phyloP scores from a whole-genome alignment of 1,140 invertebrate species.

The Phenacoccus solenopsis region DNA sequence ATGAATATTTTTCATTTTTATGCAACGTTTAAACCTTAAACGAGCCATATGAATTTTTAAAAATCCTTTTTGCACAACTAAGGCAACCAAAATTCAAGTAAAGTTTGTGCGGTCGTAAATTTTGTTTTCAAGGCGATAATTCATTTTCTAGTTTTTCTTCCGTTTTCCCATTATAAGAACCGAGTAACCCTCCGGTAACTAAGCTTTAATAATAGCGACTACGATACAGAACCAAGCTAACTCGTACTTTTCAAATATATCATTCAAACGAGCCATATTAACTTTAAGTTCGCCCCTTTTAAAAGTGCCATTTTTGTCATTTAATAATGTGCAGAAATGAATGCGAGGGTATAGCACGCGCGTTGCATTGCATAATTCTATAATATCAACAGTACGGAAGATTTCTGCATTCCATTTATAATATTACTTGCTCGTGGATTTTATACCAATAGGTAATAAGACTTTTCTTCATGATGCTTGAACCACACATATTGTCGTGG shows the following conservation, averaged over 20 bases:
- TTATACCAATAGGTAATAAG: too few species aligned
- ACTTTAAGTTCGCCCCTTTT: not conserved
- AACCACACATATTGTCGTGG: too few species aligned
- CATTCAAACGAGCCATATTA: not conserved
- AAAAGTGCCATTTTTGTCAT: not conserved
- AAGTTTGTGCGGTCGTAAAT: not conserved
- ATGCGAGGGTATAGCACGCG: not conserved
- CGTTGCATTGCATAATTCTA: not conserved
- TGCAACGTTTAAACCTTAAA: not conserved
- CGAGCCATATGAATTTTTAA: not conserved
- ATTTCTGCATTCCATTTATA: not conserved
- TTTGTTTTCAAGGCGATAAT: not conserved
- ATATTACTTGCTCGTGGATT: too few species aligned
- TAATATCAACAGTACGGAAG: not conserved
- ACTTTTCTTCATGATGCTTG: too few species aligned
- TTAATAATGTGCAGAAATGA: not conserved
- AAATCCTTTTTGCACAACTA: not conserved
- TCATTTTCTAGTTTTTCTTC: not conserved
- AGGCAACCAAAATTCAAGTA: not conserved
- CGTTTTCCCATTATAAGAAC: not conserved
- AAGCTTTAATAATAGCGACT: not conserved
- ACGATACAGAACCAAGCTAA: not conserved
- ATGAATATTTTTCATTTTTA: not conserved
- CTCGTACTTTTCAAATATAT: not conserved
- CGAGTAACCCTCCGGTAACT: not conserved